Evolutionary conservation across 37 sponge, comb jelly and placozoan species (phyloP), one percentile per base, ranked within the genome.

Genomic region (Aplysina aerophoba): DNA sequence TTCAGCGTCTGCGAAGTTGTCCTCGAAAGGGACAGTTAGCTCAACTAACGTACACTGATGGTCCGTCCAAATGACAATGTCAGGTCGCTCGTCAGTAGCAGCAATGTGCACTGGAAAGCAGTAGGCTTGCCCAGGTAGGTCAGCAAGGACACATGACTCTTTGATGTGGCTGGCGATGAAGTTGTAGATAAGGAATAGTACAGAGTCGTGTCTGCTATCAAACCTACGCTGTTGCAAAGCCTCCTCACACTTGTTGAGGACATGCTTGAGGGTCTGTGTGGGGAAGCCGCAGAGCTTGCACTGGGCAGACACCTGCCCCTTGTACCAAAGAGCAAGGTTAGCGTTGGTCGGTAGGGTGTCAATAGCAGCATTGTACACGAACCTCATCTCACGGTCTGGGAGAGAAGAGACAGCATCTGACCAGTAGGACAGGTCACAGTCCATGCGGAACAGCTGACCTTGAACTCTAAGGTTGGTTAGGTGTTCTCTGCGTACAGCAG

Each of bases 61-160:
- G n/a, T n/a, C n/a, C n/a, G 59, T 72, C 37, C 36, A 72, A 21
- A 72, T 31, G 28, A 72, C 36, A 31, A 72, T 72, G 73, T 72
- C 73, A 11, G 73, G 73, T 5, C 12, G 73, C 37, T 72, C 34
- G 33, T 4, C 73, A 72, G 79, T 78, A 19, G 55, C n/a, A 35
- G 79, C 79, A 53, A 78, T 78, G 79, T 78, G 55, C 27, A 35
- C 36, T 4, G 79, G 79, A 41, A 41, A 78, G 15, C 59, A 19
- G 59, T 57, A n/a, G n/a, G n/a, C n/a, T n/a, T n/a, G n/a, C n/a
- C n/a, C n/a, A n/a, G n/a, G n/a, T n/a, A n/a, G n/a, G n/a, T n/a
- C n/a, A n/a, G n/a, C n/a, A n/a, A n/a, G n/a, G n/a, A n/a, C n/a
- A n/a, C n/a, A n/a, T n/a, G 59, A 57, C 17, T 17, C 59, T 57